These are phyloP conservation scores for Eupeodes latifasciatus DNA, from an alignment of 2,888 invertebrate species.

Conservation along the genomic window DNA sequence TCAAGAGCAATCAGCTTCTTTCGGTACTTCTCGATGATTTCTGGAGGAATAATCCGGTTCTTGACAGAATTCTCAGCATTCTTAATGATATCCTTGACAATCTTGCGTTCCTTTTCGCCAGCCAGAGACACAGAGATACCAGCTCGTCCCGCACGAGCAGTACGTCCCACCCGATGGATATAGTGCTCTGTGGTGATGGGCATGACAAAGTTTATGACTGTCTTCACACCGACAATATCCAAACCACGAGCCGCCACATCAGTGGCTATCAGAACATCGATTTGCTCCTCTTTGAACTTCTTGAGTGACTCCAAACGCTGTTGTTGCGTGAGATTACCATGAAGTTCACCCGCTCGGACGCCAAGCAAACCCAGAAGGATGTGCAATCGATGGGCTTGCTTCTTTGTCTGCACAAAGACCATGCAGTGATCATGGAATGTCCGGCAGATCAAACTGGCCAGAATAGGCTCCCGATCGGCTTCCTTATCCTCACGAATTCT, in stretches of 20 bases:
- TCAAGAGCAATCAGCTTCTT: conserved; percentile 90
- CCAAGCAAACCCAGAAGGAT: conserved; percentile 96
- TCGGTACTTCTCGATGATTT: conserved; percentile 94
- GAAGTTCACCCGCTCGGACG: conserved; percentile 94
- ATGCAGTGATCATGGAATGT: conserved; percentile 96
- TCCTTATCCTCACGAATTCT: conserved; percentile 95
- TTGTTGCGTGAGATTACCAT: conserved; percentile 98
- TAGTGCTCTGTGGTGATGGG: conserved; percentile 98
- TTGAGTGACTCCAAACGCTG: conserved; percentile 95
- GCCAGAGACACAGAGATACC: conserved; percentile 98
- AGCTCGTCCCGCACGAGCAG: conserved; percentile 96
- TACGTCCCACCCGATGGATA: conserved; percentile 97
- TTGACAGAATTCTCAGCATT: conserved; percentile 94
- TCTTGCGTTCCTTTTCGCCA: conserved; percentile 95
- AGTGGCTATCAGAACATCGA: conserved; percentile 95
- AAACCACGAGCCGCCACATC: conserved; percentile 96
- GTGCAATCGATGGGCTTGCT: conserved; percentile 96
- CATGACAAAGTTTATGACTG: conserved; percentile 98
- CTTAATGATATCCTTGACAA: conserved; percentile 96
- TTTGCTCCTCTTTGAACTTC: conserved; percentile 93
- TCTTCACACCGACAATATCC: conserved; percentile 98
- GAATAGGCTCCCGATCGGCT: conserved; percentile 95
- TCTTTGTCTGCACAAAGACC: conserved; percentile 98
- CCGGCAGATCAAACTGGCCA: conserved; percentile 92
- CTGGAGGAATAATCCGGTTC: conserved; percentile 93